Conservation (phyloP, 2,797 vertebrate genomes). For the Anas capensis region DNA sequence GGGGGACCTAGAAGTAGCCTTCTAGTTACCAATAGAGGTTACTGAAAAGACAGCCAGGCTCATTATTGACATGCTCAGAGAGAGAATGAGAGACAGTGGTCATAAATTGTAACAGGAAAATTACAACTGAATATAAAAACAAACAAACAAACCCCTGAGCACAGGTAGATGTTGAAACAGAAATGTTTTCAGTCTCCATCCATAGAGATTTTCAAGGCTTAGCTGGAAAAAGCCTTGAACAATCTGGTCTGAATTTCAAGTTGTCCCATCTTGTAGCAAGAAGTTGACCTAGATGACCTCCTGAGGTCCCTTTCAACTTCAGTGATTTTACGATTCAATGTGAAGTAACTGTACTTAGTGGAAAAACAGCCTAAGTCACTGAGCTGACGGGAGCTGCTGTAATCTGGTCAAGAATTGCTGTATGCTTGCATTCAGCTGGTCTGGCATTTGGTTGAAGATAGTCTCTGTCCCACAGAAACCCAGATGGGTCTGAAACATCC, state of each 20-base stretch:
- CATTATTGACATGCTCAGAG: background rate
- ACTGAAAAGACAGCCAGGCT: too few relatives aligned
- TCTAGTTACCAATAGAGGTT: background rate
- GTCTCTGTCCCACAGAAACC: background rate
- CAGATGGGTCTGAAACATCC: background rate
- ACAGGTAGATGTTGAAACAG: background rate
- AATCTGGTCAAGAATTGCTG: background rate
- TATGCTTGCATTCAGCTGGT: background rate
- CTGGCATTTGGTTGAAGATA: rapidly evolving
- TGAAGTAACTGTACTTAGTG: background rate
- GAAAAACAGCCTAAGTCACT: background rate
- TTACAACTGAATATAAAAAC: background rate
- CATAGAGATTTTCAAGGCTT: background rate
- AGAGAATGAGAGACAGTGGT: background rate
- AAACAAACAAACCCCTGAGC: background rate
- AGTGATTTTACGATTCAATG: background rate
- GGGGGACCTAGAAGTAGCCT: background rate
- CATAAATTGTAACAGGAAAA: background rate
- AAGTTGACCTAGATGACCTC: background rate
- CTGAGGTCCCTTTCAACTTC: background rate
- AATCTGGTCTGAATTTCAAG: background rate
- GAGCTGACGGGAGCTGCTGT: background rate
- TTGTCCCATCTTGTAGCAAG: background rate
- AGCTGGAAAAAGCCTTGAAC: background rate
- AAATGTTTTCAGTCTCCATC: background rate